Percentiles rank a stretch among this genome's conserved stretches.
phyloP scores from a whole-genome alignment of 2,797 vertebrate genomes.

The Poliocrania exsul region DNA sequence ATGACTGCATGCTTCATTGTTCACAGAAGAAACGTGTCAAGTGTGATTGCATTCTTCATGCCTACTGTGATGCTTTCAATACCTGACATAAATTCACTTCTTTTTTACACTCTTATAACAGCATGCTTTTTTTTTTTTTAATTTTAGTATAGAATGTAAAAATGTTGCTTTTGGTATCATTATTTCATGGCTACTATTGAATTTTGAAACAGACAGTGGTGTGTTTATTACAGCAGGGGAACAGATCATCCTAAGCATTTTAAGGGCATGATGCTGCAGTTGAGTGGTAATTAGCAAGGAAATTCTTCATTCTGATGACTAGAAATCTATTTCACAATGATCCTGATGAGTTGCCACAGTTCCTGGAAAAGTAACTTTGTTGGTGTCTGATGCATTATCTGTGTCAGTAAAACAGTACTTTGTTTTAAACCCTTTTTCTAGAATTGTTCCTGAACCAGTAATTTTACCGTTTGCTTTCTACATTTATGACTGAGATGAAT shows the following conservation, averaged over 20 bases:
- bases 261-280: neutral
- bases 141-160: neutral
- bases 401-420: neutral
- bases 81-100: neutral
- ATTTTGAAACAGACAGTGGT: neutral
- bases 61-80: neutral
- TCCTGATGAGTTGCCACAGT: neutral
- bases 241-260: neutral
- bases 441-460: neutral
- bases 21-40: neutral
- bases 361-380: neutral
- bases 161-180: neutral
- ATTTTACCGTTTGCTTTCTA: neutral
- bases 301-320: neutral
- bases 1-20: constrained; percentile 39
- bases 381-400: neutral
- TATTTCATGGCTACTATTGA: neutral
- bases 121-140: neutral
- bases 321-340: neutral
- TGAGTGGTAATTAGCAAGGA: neutral
- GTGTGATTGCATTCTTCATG: constrained; percentile 13
- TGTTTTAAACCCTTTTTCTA: neutral
- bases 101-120: neutral
- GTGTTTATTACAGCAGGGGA: neutral
- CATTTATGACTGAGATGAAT: neutral